Evolutionary conservation across 2,888 invertebrate genomes (phyloP), one percentile per base, ranked within the genome.

Genomic region (Cosmia pyralina): DNA sequence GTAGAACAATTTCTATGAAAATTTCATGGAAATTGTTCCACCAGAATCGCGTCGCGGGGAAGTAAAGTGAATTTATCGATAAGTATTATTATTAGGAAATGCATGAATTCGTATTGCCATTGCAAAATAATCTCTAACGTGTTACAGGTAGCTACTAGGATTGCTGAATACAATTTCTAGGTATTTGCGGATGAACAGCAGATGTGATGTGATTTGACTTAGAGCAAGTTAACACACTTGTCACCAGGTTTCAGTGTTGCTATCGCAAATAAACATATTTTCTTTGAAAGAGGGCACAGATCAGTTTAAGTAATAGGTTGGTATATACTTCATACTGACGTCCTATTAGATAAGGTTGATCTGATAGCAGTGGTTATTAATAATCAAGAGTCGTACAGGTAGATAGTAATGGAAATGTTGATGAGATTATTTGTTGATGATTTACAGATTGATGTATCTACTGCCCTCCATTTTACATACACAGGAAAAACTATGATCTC

Each of bases 311-410:
- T 44, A 44, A 65, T 58, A 59, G 19, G 22, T 68, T 48, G 4
- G 28, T 48, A 28, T 28, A 28, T 28, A 59, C 48, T 58, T 64
- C 8, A 55, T 58, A 52, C 34, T 22, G 41, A 52, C 28, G 57
- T 46, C 48, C 19, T 66, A 34, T 22, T 38, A 34, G 77, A 72
- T 81, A 69, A 77, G 53, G 69, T 65, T 15, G 44, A 48, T 67
- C 22, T 63, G 72, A 73, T 73, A 63, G n/a, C 28, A 55, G n/a
- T 53, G 46, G 38, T 17, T 38, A 38, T 52, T 34, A 34, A 28
- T 53, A 19, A 76, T 66, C 72, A 59, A 55, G n/a, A 53, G 38
- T 46, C 44, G 17, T 67, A 8, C 19, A 46, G 11, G 34, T 19
- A 58, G 19, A 19, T 28, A 44, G 44, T 57, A 48, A 64, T 64